These are phyloP conservation scores for Conus ventricosus DNA, from an alignment of 1,140 invertebrate species.

Conservation along the genomic window DNA sequence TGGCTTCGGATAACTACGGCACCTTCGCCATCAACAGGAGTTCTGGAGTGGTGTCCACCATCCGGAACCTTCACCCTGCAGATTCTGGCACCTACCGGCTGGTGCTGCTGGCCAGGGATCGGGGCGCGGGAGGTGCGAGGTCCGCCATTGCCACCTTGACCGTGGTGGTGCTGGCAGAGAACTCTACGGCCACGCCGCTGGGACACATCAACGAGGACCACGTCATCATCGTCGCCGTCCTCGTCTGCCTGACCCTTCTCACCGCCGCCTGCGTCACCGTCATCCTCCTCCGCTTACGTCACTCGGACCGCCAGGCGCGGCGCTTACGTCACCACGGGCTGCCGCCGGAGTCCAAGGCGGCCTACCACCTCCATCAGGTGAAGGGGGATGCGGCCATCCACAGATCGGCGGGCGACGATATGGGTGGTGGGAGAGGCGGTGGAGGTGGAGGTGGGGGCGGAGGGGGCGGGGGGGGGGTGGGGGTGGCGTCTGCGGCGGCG, in stretches of 20 bases:
- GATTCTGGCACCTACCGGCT: constrained; percentile 39
- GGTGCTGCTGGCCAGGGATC: constrained; percentile 32
- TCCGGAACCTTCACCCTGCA: constrained; percentile 19
- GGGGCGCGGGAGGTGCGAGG: background rate
- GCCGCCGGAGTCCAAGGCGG: constrained; percentile 32
- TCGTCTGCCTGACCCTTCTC: constrained; percentile 41
- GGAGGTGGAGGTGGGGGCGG: background rate
- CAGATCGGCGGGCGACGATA: background rate
- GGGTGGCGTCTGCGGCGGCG: background rate
- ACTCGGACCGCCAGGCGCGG: constrained; percentile 34
- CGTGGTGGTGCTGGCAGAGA: constrained; percentile 38
- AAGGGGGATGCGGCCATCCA: constrained; percentile 17
- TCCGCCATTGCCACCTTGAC: constrained; percentile 5
- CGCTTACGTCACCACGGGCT: background rate
- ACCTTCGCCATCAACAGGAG: constrained; percentile 38
- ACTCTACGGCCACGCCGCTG: constrained; percentile 23
- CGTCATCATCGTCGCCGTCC: constrained; percentile 43
- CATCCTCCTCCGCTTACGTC: constrained; percentile 36
- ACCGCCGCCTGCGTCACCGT: constrained; percentile 41
- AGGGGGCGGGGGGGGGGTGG: background rate
- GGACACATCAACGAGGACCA: constrained; percentile 35
- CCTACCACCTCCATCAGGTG: constrained; percentile 31
- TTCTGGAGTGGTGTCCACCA: constrained; percentile 28
- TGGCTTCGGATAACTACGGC: constrained; percentile 19
- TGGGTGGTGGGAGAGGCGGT: background rate